Evolutionary conservation across 2,797 vertebrate genomes (phyloP).

Genomic region (Chromobotia macracanthus): DNA sequence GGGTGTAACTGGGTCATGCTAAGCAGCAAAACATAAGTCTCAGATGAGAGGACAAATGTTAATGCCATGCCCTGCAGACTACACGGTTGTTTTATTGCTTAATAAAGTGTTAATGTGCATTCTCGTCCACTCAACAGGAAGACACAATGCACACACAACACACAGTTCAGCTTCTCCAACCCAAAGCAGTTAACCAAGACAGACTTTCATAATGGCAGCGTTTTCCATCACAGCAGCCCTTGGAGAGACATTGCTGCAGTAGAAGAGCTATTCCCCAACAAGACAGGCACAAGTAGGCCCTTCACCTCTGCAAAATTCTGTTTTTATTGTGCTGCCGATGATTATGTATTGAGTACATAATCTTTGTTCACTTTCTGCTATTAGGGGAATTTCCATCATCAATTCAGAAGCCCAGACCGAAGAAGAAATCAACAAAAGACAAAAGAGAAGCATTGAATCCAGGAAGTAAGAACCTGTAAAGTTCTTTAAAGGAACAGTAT

Average conservation of each 20-base stretch:
- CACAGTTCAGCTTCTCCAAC: conserved; percentile 80
- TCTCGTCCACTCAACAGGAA: conserved; percentile 66
- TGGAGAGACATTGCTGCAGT: conserved; percentile 76
- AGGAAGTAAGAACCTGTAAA: conserved; percentile 32
- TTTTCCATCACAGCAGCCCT: conserved; percentile 64
- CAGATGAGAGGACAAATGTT: not conserved
- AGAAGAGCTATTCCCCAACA: conserved; percentile 66
- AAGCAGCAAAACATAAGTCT: no score
- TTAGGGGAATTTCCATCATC: conserved; percentile 77
- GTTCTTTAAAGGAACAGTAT: not conserved
- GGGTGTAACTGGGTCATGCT: no score
- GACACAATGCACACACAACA: conserved; percentile 58
- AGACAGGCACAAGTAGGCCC: conserved; percentile 67
- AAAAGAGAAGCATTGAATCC: conserved; percentile 71
- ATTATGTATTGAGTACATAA: not conserved
- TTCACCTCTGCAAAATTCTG: not conserved
- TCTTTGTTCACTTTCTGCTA: conserved; percentile 35
- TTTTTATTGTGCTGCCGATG: conserved; percentile 13
- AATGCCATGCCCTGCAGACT: not conserved
- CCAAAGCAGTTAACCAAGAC: conserved; percentile 74
- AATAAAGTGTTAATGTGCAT: conserved; percentile 15
- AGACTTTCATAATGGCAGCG: conserved; percentile 62
- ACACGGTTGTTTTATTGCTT: conserved; percentile 2
- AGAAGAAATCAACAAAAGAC: conserved; percentile 85
- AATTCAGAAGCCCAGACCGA: conserved; percentile 75